Evolutionary conservation across 1,140 invertebrate species (phyloP).

Genomic region (Hestina assimilis): DNA sequence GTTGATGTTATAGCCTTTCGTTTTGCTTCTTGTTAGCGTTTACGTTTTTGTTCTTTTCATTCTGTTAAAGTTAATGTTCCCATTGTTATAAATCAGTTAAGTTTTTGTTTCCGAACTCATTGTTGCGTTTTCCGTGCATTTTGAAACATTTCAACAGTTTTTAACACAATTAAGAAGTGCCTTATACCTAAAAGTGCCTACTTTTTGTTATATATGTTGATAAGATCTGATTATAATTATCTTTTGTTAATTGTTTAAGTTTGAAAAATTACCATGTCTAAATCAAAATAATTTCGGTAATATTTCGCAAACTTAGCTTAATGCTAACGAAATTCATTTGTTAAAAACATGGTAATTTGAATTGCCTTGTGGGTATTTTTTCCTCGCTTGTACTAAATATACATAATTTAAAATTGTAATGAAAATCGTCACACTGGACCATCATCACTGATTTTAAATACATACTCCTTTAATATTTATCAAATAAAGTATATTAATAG

Average conservation of each 20-base stretch:
- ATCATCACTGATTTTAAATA: slow-evolving; percentile 29
- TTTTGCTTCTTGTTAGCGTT: slow-evolving; percentile 8
- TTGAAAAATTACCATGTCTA: background rate
- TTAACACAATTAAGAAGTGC: slow-evolving; percentile 38
- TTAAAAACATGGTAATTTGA: slow-evolving; percentile 23
- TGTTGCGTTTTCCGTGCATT: too few relatives aligned
- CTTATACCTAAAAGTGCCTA: slow-evolving; percentile 61
- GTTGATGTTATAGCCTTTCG: slow-evolving; percentile 8
- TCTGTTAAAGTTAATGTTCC: slow-evolving; percentile 32
- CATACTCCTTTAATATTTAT: slow-evolving; percentile 32
- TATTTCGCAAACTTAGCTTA: background rate
- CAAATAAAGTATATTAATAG: slow-evolving; percentile 35
- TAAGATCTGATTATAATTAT: slow-evolving; percentile 22
- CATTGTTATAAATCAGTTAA: slow-evolving; percentile 21
- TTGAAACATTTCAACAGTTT: background rate
- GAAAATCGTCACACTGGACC: slow-evolving; percentile 3
- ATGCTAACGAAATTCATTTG: slow-evolving; percentile 1
- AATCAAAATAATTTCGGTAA: slow-evolving; percentile 9
- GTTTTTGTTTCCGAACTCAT: too few relatives aligned
- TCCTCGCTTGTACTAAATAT: slow-evolving; percentile 26
- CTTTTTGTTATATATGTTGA: slow-evolving; percentile 40
- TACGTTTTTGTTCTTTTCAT: background rate
- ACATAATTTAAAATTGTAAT: slow-evolving; percentile 9
- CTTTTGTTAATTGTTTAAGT: background rate
- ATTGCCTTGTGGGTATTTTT: slow-evolving; percentile 47